phyloP scores from a whole-genome alignment of 2,797 vertebrate species.

The Iguana delicatissima region DNA sequence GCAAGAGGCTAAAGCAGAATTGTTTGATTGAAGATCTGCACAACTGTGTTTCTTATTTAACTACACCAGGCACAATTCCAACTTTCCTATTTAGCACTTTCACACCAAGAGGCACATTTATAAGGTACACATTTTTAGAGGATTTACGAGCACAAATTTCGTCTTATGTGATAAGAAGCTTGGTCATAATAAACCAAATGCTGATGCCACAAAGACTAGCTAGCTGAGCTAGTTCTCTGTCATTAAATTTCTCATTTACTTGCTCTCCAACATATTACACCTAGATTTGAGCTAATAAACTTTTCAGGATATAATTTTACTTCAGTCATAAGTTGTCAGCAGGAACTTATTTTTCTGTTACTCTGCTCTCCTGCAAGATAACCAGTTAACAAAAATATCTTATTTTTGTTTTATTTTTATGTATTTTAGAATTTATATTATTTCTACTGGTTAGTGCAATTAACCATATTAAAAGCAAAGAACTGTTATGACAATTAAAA shows the following conservation, averaged over 20 bases:
- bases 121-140: slow-evolving; percentile 15
- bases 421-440: neutral
- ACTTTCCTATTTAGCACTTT: neutral
- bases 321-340: slow-evolving; percentile 19
- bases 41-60: neutral
- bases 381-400: neutral
- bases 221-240: slow-evolving; percentile 21
- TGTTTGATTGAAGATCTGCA: neutral
- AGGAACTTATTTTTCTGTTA: slow-evolving; percentile 8
- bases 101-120: slow-evolving; percentile 19
- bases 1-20: neutral
- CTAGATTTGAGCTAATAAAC: slow-evolving; percentile 32
- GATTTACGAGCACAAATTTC: slow-evolving; percentile 21
- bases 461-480: neutral
- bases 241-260: slow-evolving; percentile 51
- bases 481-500: neutral
- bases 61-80: neutral
- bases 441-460: neutral
- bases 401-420: neutral
- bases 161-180: slow-evolving; percentile 37
- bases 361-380: neutral
- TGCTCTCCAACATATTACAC: slow-evolving; percentile 15
- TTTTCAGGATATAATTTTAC: slow-evolving; percentile 28
- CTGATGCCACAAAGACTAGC: slow-evolving; percentile 1
- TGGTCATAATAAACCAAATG: slow-evolving; percentile 33